These are phyloP conservation scores for Hypotaenidia philippensis DNA, from an alignment of 2,797 vertebrate genomes.

Conservation along the genomic window DNA sequence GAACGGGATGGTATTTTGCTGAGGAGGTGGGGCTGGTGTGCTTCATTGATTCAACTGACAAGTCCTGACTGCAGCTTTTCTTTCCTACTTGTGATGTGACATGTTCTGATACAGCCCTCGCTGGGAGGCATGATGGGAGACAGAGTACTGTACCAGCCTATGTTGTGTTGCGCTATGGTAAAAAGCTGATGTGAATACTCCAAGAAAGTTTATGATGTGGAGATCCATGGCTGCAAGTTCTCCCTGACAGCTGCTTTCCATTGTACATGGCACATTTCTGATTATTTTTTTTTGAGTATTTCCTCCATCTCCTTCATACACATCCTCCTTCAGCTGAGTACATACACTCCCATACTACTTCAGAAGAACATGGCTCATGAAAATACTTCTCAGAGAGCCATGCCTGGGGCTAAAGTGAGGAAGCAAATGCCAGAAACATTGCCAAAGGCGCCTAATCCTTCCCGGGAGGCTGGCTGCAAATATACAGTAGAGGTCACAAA, in stretches of 20 bases:
- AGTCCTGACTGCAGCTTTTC: slow-evolving; percentile 51
- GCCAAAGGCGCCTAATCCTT: slow-evolving; percentile 49
- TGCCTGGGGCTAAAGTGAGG: not conserved
- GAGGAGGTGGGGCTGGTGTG: not conserved
- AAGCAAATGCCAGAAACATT: slow-evolving; percentile 37
- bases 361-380: slow-evolving; percentile 30
- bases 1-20: not conserved
- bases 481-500: slow-evolving; percentile 36
- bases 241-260: slow-evolving; percentile 19
- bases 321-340: not conserved
- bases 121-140: not conserved
- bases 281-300: not conserved
- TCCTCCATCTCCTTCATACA: not conserved
- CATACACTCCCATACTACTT: not conserved
- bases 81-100: not conserved
- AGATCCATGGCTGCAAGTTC: slow-evolving; percentile 43
- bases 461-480: slow-evolving; percentile 21
- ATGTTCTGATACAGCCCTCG: not conserved
- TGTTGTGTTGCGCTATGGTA: not conserved
- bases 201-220: slow-evolving; percentile 9
- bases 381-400: slow-evolving; percentile 30
- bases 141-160: slow-evolving; percentile 2
- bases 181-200: slow-evolving; percentile 12
- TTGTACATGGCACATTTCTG: not conserved
- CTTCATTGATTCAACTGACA: slow-evolving; percentile 43